Conservation (phyloP, 2,113 vertebrate genomes). For the Blennius ocellaris region DNA sequence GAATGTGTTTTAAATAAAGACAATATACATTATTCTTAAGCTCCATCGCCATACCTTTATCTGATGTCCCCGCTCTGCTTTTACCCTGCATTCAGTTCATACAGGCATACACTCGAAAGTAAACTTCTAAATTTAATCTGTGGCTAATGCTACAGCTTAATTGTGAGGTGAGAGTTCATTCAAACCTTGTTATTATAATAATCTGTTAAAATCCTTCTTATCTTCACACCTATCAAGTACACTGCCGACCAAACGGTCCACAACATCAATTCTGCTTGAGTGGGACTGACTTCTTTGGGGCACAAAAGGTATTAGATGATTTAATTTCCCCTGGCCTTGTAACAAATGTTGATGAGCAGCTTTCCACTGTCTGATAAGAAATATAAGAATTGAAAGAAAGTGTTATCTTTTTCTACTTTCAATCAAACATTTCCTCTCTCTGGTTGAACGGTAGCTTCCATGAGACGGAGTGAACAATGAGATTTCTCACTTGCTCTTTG, state of each 20-base stretch:
- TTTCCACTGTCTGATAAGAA: constrained; percentile 18
- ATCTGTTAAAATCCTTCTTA: too few species aligned
- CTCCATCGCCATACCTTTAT: too few species aligned
- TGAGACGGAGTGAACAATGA: constrained; percentile 16
- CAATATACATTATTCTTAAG: too few species aligned
- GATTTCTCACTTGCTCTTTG: constrained; percentile 19
- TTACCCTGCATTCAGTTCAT: too few species aligned
- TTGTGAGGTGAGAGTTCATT: too few species aligned
- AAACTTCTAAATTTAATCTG: too few species aligned
- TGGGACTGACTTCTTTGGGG: neutral
- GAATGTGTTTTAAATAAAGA: too few species aligned
- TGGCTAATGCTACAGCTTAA: too few species aligned
- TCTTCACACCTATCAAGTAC: neutral
- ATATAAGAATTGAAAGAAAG: constrained; percentile 4
- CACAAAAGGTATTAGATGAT: constrained; percentile 2
- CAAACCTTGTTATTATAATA: too few species aligned
- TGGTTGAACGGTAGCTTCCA: neutral
- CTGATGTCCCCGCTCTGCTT: too few species aligned
- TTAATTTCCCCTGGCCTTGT: constrained; percentile 9
- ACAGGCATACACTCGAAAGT: too few species aligned
- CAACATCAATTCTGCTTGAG: neutral
- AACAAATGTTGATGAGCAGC: constrained; percentile 26
- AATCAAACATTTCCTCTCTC: constrained; percentile 35
- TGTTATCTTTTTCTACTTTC: constrained; percentile 3
- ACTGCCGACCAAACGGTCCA: neutral